Base-by-base conservation (phyloP, 2,888 invertebrate genomes). In the Calliphora vomitoria region DNA sequence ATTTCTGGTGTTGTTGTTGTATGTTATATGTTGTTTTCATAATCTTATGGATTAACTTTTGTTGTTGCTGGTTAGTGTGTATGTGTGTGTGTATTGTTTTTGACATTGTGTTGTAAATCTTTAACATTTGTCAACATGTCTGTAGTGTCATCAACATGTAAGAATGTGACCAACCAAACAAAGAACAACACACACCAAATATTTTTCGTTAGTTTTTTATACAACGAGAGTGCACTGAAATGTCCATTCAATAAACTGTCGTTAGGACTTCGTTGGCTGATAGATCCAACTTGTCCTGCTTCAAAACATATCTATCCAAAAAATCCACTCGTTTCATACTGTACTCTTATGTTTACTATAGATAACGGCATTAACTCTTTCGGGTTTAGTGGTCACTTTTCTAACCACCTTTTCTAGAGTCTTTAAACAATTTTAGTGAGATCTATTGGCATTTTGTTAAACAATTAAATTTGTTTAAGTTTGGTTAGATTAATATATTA, bases 41-140 rank as follows among this genome's bases (percentile, higher is more conserved):
- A 76, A 62, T 82, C 75, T 41, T 41, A 60, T 68, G 69, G 69
- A 69, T 76, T 76, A 76, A 69, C 38, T 75, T 75, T 68, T 82
- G 8, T 50, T 15, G 58, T 66, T 47, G 55, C 10, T 41, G 35
- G n/a, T 55, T 35, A 53, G 8, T 66, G 31, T 18, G 47, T 69
- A 41, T 69, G 31, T 60, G 38, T 25, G 8, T 66, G 31, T 18
- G 47, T 69, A 41, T 69, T 60, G 38, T 69, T 44, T 79, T 80
- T 60, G 35, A 68, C 55, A 74, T 74, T 74, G n/a, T 66, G 4
- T 68, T 64, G 75, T 75, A 71, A 71, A 82, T 78, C 68, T 55
- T 64, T n/a, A 82, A 74, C 76, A 83, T 86, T 83, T 86, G 86
- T 86, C 83, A 72, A 80, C 53, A 80, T 83, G 76, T 72, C 76